Evolutionary conservation across 2,888 invertebrate genomes (phyloP).

Genomic region (Germaria angustata): DNA sequence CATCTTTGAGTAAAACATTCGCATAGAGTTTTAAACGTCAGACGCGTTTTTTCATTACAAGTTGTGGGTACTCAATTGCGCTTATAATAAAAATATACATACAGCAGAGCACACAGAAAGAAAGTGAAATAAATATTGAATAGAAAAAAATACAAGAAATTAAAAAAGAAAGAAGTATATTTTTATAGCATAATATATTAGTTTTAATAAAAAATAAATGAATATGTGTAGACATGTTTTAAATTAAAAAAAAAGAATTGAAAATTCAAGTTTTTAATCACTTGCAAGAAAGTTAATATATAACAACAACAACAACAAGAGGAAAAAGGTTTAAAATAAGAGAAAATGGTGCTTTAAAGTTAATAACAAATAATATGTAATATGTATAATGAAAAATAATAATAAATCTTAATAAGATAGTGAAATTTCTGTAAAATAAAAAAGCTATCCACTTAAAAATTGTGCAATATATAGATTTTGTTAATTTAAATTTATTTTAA

Average conservation of each 20-base stretch:
- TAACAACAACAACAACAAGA: slow-evolving; percentile 6
- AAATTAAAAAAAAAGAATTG: slow-evolving; percentile 32
- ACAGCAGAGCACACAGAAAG: slow-evolving; percentile 55
- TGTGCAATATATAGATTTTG: slow-evolving; percentile 56
- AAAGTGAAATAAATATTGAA: slow-evolving; percentile 59
- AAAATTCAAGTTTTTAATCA: slow-evolving; percentile 6
- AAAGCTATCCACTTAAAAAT: slow-evolving; percentile 17
- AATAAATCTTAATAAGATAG: slow-evolving; percentile 25
- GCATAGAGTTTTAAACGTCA: slow-evolving; percentile 67
- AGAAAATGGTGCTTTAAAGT: slow-evolving; percentile 53
- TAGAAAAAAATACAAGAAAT: slow-evolving; percentile 34
- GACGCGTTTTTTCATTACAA: slow-evolving; percentile 68
- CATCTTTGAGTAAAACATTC: slow-evolving; percentile 66
- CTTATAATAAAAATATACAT: slow-evolving; percentile 65
- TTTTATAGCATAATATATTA: slow-evolving; percentile 48
- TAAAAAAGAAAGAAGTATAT: slow-evolving; percentile 48
- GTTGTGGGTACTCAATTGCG: slow-evolving; percentile 68
- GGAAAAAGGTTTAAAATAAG: background rate
- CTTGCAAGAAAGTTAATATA: slow-evolving; percentile 6
- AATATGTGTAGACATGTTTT: slow-evolving; percentile 44
- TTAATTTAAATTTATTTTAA: slow-evolving; percentile 47
- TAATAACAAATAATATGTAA: slow-evolving; percentile 11
- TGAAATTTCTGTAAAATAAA: slow-evolving; percentile 14
- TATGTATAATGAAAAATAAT: background rate
- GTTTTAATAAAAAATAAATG: slow-evolving; percentile 11